These are phyloP conservation scores for Plagiodera versicolora DNA, from an alignment of 2,888 invertebrate genomes.

Conservation along the genomic window DNA sequence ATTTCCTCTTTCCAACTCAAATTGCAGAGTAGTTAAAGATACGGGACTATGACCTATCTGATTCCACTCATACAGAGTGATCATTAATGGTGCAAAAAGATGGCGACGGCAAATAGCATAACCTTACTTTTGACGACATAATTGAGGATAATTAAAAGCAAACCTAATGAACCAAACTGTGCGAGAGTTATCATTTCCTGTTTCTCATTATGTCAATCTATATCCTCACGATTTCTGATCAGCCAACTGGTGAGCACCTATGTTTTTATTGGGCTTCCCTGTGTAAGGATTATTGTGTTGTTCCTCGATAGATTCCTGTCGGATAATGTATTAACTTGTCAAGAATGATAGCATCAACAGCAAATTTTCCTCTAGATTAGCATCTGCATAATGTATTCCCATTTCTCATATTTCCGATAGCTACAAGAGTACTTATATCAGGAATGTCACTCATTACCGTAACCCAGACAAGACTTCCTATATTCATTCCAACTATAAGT, in stretches of 20 bases:
- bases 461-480: background rate
- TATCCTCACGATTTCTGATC: background rate
- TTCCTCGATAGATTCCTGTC: too few relatives aligned
- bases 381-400: background rate
- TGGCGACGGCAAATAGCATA: background rate
- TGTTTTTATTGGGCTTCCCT: too few relatives aligned
- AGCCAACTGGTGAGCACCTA: too few relatives aligned
- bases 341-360: background rate
- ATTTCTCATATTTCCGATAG: background rate
- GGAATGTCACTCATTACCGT: background rate
- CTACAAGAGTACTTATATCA: background rate
- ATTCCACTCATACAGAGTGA: background rate
- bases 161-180: background rate
- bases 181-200: background rate
- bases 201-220: background rate
- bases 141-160: background rate
- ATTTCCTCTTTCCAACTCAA: background rate
- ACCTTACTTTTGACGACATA: background rate
- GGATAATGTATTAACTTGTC: background rate
- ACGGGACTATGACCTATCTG: background rate
- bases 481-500: background rate
- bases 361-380: background rate
- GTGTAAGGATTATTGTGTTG: too few relatives aligned
- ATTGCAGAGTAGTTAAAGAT: background rate
- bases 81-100: background rate